Conservation (phyloP, 2,888 invertebrate genomes). For the Microctonus brassicae region DNA sequence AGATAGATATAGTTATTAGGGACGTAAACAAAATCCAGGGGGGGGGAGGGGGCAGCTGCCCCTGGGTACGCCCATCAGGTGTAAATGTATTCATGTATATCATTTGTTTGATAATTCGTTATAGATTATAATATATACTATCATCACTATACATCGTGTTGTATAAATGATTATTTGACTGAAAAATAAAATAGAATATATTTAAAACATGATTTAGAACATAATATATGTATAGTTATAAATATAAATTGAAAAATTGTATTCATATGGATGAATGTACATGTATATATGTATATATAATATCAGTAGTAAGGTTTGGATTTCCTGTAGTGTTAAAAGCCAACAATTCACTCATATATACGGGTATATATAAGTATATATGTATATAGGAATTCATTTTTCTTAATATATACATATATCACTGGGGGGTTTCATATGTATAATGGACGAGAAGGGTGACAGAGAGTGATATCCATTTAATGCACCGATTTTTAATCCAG, state of each 20-base stretch:
- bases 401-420: background rate
- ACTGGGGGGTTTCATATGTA: background rate
- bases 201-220: too few relatives aligned
- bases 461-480: background rate
- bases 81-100: too few relatives aligned
- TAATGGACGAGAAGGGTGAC: background rate
- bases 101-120: background rate
- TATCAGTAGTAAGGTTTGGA: background rate
- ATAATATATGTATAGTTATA: background rate
- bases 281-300: background rate
- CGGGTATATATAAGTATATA: background rate
- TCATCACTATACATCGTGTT: too few relatives aligned
- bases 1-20: too few relatives aligned
- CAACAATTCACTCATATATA: background rate
- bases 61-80: too few relatives aligned
- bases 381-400: background rate
- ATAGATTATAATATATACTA: too few relatives aligned
- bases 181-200: background rate
- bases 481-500: background rate
- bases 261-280: too few relatives aligned
- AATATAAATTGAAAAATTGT: conserved; percentile 5
- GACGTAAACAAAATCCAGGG: too few relatives aligned
- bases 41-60: too few relatives aligned
- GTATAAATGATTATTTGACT: too few relatives aligned
- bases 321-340: background rate